Conservation (phyloP, 2,113 vertebrate species). For the Pseudorasbora parva region DNA sequence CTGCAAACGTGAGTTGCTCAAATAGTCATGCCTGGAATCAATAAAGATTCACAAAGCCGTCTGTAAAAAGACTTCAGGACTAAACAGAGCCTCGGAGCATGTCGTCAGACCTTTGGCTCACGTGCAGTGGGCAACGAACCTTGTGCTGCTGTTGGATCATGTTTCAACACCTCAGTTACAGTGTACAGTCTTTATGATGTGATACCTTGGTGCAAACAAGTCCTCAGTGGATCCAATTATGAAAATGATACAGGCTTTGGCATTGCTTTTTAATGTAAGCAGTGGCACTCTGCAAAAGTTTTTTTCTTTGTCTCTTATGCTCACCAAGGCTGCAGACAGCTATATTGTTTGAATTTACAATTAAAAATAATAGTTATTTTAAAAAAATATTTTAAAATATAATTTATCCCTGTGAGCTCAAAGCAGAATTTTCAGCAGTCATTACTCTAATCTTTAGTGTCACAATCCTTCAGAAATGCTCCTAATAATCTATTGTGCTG, state of each 20-base stretch:
- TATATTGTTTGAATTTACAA: neutral
- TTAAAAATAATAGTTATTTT: neutral
- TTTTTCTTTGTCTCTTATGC: neutral
- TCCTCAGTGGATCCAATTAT: neutral
- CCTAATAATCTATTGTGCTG: neutral
- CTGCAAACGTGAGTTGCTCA: constrained; percentile 32
- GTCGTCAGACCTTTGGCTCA: neutral
- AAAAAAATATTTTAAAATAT: neutral
- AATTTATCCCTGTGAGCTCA: too few relatives aligned
- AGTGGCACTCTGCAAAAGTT: neutral
- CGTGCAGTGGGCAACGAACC: neutral
- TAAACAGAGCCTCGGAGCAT: neutral
- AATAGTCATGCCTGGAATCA: constrained; percentile 42
- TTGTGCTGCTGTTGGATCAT: neutral
- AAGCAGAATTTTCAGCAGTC: too few relatives aligned
- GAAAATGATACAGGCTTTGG: neutral
- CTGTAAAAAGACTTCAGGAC: neutral
- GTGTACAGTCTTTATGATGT: constrained; percentile 32
- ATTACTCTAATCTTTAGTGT: neutral
- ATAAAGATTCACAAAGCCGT: constrained; percentile 34
- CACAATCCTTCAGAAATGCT: neutral
- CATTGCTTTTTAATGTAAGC: neutral
- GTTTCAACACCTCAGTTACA: constrained; percentile 24
- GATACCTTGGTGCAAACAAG: constrained; percentile 8
- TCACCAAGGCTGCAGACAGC: neutral